Base-by-base conservation (phyloP, 1,140 invertebrate species). In the Saccostrea echinata region DNA sequence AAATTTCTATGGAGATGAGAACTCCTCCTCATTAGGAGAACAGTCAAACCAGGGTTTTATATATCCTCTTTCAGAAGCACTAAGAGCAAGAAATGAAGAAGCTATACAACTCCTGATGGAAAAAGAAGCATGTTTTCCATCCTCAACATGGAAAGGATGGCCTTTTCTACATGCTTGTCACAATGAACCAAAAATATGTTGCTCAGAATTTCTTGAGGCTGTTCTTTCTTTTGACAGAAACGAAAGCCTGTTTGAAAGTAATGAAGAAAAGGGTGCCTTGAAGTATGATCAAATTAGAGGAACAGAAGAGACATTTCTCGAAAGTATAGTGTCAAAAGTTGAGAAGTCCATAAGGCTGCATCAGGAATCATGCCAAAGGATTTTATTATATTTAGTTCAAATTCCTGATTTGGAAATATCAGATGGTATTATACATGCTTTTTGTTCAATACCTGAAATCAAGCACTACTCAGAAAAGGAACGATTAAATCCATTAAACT, bases 91-190 rank as follows among this genome's bases (percentile, higher is more conserved):
- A 76, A 76, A 76, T 76, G 24, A 76, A 33, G 16, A 16, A 9
- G 68, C 27, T 16, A 35, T 76, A 18, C 68, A 30, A 16, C 27
- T 76, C 9, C 33, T 76, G 4, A 16, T 76, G 27, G 12, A 76
- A 16, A 33, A 76, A 30, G 18, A 76, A 16, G 30, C 68, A 33
- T 3, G 8, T 13, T 76, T 30, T 30, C 24, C 8, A 13, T 6
- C 24, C 12, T 16, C 68, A 30, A 76, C 68, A 27, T 76, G 68
- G 68, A 76, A 30, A 76, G 68, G 68, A 30, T 76, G 68, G 68
- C 27, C 27, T 33, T 76, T 76, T 76, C 27, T 76, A 76, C 68
- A 76, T 76, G 68, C 27, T 0, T 76, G 68, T 76, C 33, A 30
- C 24, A 76, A 76, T 30, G 68, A 76, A 30, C 30, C 30, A 13